Evolutionary conservation across 2,113 vertebrate genomes (phyloP), one percentile per base, ranked within the genome.

Genomic region (Rhizomys pruinosus): DNA sequence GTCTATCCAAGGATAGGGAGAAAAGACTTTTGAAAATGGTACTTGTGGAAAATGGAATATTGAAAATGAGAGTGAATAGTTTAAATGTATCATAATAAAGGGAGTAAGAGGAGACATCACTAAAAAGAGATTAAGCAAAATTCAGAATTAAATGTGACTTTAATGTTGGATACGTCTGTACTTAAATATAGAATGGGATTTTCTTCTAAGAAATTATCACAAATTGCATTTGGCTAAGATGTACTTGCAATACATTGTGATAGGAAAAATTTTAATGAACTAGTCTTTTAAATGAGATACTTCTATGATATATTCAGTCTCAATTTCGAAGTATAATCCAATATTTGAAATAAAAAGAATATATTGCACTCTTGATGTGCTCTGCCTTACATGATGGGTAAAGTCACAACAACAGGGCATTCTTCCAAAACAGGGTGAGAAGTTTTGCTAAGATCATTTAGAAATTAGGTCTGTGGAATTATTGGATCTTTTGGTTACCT

Each of bases 181-280:
- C 63, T 94, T 94, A 95, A 84, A 92, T 93, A 78, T 11, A 90
- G 19, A 92, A 90, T 25, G 89, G 7, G 2, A 92, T 92, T 92
- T 94, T 89, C 82, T 96, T 90, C 73, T 76, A 79, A 96, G 79
- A 93, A 96, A 90, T 84, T 59, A 72, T 47, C 82, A 86, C 25
- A 95, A 93, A 78, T 92, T 90, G 2, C 22, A 92, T 90, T 93
- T 76, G 87, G 74, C 47, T 86, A 93, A 90, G 69, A 86, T 88
- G 1, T 10, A 93, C 32, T 68, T 90, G 5, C 78, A 93, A 25
- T 68, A 66, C 39, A 66, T 66, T 72, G 64, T 85, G 59, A 92
- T 16, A 79, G n/a, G 22, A 96, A 87, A 61, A 84, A 92, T 92
- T 92, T 85, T 90, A 94, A 90, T 90, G 82, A 94, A 78, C 17